Evolutionary conservation across 2,797 vertebrate species (phyloP).

Genomic region (Danio choprae): DNA sequence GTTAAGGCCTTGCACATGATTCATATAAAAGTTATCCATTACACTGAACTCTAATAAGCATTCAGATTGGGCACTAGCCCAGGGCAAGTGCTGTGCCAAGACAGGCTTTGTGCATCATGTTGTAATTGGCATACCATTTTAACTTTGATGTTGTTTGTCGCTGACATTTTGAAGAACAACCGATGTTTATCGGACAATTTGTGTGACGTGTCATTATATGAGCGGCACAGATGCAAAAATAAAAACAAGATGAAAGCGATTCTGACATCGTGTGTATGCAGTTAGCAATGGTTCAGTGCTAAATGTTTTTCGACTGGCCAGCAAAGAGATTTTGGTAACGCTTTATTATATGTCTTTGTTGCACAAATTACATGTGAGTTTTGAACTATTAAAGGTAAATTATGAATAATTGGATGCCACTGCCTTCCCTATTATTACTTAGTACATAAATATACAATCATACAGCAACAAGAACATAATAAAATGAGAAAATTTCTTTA

Average conservation of each 20-base stretch:
- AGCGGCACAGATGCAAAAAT: neutral
- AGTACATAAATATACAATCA: no score
- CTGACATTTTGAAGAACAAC: neutral
- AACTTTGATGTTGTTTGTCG: slow-evolving; percentile 17
- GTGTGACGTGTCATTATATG: neutral
- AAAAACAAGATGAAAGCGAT: neutral
- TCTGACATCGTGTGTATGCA: neutral
- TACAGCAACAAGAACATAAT: no score
- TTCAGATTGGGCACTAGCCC: neutral
- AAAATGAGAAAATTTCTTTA: no score
- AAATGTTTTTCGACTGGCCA: no score
- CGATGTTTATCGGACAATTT: neutral
- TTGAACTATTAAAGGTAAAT: no score
- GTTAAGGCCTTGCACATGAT: neutral
- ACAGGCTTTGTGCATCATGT: neutral
- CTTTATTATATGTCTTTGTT: no score
- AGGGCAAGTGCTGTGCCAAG: neutral
- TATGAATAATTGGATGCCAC: no score
- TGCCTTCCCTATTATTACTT: no score
- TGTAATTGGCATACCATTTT: neutral
- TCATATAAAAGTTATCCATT: neutral
- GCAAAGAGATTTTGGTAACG: no score
- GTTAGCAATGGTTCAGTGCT: no score
- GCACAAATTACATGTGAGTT: no score
- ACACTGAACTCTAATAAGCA: neutral